Conservation (phyloP, 2,888 invertebrate genomes). For the Teinopalpus imperialis region DNA sequence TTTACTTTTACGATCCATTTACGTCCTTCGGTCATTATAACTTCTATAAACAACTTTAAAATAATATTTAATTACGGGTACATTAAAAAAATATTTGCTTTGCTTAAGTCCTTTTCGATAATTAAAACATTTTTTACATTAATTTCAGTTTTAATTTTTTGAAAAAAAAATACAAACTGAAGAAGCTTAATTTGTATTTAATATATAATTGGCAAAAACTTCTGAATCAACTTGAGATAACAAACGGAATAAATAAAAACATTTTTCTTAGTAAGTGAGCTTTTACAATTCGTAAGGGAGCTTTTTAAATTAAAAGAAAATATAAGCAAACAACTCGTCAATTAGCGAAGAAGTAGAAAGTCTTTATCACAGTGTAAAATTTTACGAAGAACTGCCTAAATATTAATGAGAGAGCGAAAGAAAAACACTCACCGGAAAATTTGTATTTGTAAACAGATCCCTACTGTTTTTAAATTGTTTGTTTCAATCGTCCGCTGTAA, state of each 20-base stretch:
- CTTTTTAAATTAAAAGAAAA: conserved; percentile 20
- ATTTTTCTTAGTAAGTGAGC: conserved; percentile 8
- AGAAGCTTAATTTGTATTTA: conserved; percentile 1
- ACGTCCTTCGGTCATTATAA: no score
- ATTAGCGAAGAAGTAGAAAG: conserved; percentile 19
- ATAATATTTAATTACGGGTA: no score
- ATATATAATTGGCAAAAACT: conserved; percentile 12
- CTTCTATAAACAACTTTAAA: no score
- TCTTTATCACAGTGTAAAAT: conserved; percentile 12
- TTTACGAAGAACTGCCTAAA: conserved; percentile 2
- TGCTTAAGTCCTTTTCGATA: no score
- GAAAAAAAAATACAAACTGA: no score
- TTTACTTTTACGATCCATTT: no score
- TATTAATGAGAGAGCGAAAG: conserved; percentile 8
- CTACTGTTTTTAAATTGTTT: no score
- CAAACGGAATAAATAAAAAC: conserved; percentile 18
- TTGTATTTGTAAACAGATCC: not conserved
- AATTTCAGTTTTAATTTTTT: no score
- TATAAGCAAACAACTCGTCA: conserved; percentile 17
- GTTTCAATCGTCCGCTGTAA: no score
- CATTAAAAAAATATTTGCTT: no score
- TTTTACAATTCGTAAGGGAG: conserved; percentile 14
- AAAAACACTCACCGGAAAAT: not conserved
- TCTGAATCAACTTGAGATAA: conserved; percentile 8
- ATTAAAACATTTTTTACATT: no score